Percentiles rank a stretch among this genome's conserved stretches.
Evolutionary conservation across 2,888 invertebrate genomes (phyloP).

Genomic region (Pristionchus fissidentatus): DNA sequence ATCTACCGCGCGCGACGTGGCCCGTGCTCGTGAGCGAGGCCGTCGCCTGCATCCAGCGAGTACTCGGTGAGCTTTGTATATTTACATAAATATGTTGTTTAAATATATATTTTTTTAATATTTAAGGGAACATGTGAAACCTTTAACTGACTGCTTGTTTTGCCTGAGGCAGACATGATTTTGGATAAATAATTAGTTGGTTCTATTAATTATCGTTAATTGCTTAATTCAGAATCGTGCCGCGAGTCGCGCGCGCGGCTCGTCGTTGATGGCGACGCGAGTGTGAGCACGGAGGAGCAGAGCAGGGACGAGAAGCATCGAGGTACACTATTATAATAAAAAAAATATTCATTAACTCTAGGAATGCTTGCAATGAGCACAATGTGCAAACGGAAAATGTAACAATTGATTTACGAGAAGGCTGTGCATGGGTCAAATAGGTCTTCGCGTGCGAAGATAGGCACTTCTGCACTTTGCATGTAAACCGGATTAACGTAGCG

Average conservation of each 20-base stretch:
- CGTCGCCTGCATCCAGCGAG: neutral
- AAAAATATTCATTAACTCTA: neutral
- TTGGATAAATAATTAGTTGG: neutral
- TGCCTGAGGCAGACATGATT: neutral
- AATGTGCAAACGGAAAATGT: too few relatives aligned
- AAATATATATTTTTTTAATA: neutral
- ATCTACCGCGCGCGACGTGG: slow-evolving; percentile 1
- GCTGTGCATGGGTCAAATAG: too few relatives aligned
- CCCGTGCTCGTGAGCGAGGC: neutral
- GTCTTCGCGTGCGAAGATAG: too few relatives aligned
- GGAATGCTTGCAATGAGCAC: neutral
- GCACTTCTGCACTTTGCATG: too few relatives aligned
- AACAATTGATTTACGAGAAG: too few relatives aligned
- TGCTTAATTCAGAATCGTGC: slow-evolving; percentile 4
- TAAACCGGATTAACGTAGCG: too few relatives aligned
- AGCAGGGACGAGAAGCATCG: neutral
- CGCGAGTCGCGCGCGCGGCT: slow-evolving; percentile 2
- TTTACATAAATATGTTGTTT: neutral
- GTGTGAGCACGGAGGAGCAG: neutral
- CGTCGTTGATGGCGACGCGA: neutral
- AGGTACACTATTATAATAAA: neutral
- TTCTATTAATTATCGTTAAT: neutral
- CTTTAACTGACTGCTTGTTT: too few relatives aligned
- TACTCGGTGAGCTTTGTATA: neutral
- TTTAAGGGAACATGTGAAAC: neutral